Evolutionary conservation across 2,797 vertebrate genomes (phyloP), one percentile per base, ranked within the genome.

Genomic region (Takifugu rubripes): DNA sequence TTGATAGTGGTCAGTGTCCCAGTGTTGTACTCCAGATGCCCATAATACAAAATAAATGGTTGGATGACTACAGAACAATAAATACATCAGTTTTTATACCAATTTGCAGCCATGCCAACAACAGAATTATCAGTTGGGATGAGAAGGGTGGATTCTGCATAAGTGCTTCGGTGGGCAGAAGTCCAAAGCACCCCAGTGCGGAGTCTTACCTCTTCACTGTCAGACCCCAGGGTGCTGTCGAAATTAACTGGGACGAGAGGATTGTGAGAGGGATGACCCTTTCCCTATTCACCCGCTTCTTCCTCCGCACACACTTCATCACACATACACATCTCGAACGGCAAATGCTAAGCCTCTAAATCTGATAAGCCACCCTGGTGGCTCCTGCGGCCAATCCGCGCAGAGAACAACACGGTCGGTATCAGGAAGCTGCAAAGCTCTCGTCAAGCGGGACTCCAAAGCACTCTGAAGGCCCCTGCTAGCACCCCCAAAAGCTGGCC

Each of bases 401-500:
- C 74, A 21, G 62, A 80, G 78, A 79, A 83, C 79, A 84, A 77
- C 84, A 62, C 70, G 80, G 77, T 77, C 69, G 84, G 91, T 88
- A 92, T 94, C 92, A 93, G 93, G 90, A 75, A 83, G 92, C 91
- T 66, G 79, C 83, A 87, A 91, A 94, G 90, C 93, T 91, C 93
- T 84, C 72, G 69, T 85, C 87, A 88, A 79, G 83, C 86, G 88
- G 93, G 92, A 94, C 94, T 95, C 95, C 94, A 93, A 92, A 95
- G 94, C 92, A 91, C 90, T 91, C 88, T 42, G 83, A 75, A 91
- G 90, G 82, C 89, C 83, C 69, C 4, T 21, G 75, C 89, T 88
- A 76, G 87, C 91, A 92, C 90, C 91, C 90, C 90, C 78, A 83
- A 90, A 85, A 89, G 89, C 90, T 82, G 91, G 81, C 72, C 84